Conservation (phyloP, 1,140 invertebrate species). For the Anastrepha obliqua region DNA sequence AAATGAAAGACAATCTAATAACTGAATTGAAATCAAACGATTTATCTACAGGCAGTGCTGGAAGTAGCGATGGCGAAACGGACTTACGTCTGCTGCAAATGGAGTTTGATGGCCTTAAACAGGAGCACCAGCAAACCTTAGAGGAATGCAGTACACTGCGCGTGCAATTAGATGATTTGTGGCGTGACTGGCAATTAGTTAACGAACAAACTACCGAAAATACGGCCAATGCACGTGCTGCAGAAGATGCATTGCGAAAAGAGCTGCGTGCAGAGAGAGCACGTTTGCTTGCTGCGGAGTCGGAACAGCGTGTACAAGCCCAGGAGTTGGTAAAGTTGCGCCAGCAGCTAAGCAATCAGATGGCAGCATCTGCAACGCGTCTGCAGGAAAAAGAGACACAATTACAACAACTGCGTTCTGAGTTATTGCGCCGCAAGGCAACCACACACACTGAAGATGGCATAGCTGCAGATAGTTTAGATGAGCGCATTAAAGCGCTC, state of each 20-base stretch:
- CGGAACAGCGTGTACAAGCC: slow-evolving; percentile 66
- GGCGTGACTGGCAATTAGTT: slow-evolving; percentile 57
- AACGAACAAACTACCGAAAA: slow-evolving; percentile 62
- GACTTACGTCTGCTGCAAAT: slow-evolving; percentile 63
- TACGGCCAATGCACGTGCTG: slow-evolving; percentile 58
- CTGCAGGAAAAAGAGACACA: slow-evolving; percentile 70
- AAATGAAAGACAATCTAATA: slow-evolving; percentile 87
- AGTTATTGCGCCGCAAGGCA: neutral
- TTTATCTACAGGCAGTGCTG: neutral
- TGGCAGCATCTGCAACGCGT: slow-evolving; percentile 66
- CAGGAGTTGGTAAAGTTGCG: slow-evolving; percentile 70
- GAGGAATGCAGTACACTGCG: slow-evolving; percentile 63
- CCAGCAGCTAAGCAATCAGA: slow-evolving; percentile 71
- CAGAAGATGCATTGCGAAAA: slow-evolving; percentile 62
- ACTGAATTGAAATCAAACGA: slow-evolving; percentile 76
- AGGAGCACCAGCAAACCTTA: slow-evolving; percentile 63
- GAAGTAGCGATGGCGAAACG: slow-evolving; percentile 62
- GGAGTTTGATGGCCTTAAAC: slow-evolving; percentile 64
- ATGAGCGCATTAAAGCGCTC: slow-evolving; percentile 79
- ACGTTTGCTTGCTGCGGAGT: slow-evolving; percentile 61
- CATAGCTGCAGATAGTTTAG: slow-evolving; percentile 62
- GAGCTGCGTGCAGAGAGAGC: slow-evolving; percentile 63
- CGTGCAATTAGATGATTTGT: slow-evolving; percentile 62
- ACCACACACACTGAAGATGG: neutral
- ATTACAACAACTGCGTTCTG: slow-evolving; percentile 60